Evolutionary conservation across 2,113 vertebrate species (phyloP).

Genomic region (Raja brachyura): DNA sequence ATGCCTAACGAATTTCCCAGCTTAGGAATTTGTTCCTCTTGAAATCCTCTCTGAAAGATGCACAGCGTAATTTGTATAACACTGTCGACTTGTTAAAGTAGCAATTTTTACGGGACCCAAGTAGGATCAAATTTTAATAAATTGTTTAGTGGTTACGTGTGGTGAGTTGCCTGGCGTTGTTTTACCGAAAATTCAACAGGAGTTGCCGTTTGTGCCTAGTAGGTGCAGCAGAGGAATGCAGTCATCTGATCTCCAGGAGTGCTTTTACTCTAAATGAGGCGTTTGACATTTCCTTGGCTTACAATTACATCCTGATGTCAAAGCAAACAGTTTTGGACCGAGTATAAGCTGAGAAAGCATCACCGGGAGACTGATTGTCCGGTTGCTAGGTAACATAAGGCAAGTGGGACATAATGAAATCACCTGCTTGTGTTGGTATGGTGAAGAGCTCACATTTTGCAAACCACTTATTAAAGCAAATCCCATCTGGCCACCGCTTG

Average conservation of each 20-base stretch:
- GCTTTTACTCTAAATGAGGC: neutral
- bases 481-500: neutral
- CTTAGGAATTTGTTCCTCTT: neutral
- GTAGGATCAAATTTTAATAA: neutral
- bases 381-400: neutral
- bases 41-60: neutral
- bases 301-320: neutral
- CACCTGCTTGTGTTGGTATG: neutral
- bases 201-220: neutral
- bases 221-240: conserved; percentile 15
- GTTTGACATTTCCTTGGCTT: neutral
- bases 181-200: neutral
- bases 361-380: neutral
- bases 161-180: neutral
- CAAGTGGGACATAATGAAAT: neutral
- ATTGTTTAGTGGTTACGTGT: neutral
- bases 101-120: neutral
- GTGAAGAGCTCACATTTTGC: neutral
- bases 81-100: neutral
- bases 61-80: neutral
- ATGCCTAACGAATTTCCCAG: neutral
- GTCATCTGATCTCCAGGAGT: neutral
- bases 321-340: neutral
- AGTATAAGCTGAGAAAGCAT: neutral
- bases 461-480: neutral